These are phyloP conservation scores for Zonotrichia leucophrys DNA, from an alignment of 2,113 vertebrate genomes.

Conservation along the genomic window DNA sequence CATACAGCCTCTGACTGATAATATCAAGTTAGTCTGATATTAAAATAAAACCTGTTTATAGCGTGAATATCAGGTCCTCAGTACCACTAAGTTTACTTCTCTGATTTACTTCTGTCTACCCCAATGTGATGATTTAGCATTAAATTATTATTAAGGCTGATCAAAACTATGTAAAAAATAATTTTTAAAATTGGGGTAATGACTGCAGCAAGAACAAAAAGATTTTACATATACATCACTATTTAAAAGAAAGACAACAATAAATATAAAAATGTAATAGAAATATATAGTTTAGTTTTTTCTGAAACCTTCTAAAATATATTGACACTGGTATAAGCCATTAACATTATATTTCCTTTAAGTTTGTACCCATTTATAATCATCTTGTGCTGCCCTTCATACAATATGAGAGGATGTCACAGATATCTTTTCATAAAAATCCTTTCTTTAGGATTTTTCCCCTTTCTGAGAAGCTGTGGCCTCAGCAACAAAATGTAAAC, in stretches of 20 bases:
- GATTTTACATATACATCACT: neutral
- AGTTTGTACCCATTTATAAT: neutral
- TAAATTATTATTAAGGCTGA: neutral
- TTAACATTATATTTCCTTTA: neutral
- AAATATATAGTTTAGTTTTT: neutral
- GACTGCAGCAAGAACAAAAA: neutral
- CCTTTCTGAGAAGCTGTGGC: too few species aligned
- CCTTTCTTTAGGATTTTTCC: too few species aligned
- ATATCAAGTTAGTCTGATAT: neutral
- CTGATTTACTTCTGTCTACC: neutral
- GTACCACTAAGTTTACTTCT: neutral
- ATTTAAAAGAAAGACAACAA: neutral
- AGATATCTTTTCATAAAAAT: too few species aligned
- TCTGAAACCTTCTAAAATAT: neutral
- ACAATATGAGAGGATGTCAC: neutral
- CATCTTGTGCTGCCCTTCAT: neutral
- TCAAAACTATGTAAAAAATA: neutral
- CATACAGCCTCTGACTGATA: neutral
- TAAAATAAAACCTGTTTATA: neutral
- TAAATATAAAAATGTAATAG: neutral
- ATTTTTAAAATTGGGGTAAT: fast-evolving
- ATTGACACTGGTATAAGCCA: neutral
- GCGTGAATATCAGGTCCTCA: neutral
- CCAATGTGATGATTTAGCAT: neutral
- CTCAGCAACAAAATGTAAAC: too few species aligned